These are phyloP conservation scores for Hyles euphorbiae DNA, from an alignment of 1,140 invertebrate genomes.

Conservation along the genomic window DNA sequence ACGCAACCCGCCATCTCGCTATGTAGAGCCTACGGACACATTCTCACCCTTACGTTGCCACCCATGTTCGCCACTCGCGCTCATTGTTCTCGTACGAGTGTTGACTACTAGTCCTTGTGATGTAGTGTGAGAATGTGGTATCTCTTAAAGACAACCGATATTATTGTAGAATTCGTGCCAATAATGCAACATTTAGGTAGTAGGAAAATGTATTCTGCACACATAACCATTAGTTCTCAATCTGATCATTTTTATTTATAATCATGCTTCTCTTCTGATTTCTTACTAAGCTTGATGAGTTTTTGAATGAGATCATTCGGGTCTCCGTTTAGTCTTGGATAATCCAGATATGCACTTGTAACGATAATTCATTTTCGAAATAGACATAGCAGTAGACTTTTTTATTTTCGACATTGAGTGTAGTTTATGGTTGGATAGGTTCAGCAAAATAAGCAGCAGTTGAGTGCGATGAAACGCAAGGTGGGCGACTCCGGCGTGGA, in stretches of 20 bases:
- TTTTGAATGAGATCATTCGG: constrained; percentile 17
- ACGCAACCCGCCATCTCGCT: constrained; percentile 31
- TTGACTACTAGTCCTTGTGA: constrained; percentile 23
- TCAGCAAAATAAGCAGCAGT: constrained; percentile 95
- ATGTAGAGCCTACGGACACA: constrained; percentile 25
- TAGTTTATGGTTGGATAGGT: constrained; percentile 79
- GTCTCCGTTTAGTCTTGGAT: constrained; percentile 51
- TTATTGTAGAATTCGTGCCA: constrained; percentile 10
- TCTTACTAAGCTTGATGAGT: constrained; percentile 31
- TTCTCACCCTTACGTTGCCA: constrained; percentile 53
- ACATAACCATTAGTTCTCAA: constrained; percentile 40
- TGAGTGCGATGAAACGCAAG: constrained; percentile 89
- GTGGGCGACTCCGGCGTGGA: constrained; percentile 79
- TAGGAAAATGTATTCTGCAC: constrained; percentile 64
- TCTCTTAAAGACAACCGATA: constrained; percentile 8
- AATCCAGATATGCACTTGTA: constrained; percentile 63
- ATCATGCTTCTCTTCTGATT: constrained; percentile 10
- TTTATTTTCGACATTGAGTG: not conserved
- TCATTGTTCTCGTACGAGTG: not conserved
- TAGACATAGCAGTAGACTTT: constrained; percentile 1
- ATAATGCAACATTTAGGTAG: constrained; percentile 3
- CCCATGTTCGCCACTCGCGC: constrained; percentile 8
- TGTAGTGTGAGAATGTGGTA: constrained; percentile 60
- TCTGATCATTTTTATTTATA: constrained; percentile 10
- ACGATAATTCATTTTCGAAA: not conserved